These are phyloP conservation scores for Acrobasis consociella DNA, from an alignment of 2,888 invertebrate genomes.

Conservation along the genomic window DNA sequence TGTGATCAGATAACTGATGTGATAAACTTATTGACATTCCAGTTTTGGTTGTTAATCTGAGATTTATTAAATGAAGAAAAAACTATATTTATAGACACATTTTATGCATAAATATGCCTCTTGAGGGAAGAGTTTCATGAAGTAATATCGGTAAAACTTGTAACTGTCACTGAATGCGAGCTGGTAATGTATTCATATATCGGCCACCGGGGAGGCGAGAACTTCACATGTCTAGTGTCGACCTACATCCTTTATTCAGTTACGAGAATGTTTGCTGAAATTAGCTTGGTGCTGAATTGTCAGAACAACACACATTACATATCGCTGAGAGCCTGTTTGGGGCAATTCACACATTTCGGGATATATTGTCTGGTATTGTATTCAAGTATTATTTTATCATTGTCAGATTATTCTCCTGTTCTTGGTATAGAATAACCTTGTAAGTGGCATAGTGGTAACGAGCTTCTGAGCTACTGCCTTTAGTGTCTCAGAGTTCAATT, in stretches of 20 bases:
- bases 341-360: not conserved
- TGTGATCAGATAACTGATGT: too few relatives aligned
- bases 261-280: conserved; percentile 16
- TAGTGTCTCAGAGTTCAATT: too few relatives aligned
- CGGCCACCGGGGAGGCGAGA: conserved; percentile 22
- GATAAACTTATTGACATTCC: too few relatives aligned
- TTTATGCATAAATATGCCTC: not conserved
- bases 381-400: not conserved
- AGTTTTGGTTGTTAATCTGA: too few relatives aligned
- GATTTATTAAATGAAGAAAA: too few relatives aligned
- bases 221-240: conserved; percentile 19
- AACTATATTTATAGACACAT: not conserved
- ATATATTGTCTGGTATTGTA: not conserved
- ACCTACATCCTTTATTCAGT: conserved; percentile 23
- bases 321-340: not conserved
- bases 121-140: not conserved
- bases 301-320: conserved; percentile 30
- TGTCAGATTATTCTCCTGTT: not conserved
- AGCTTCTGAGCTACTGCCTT: too few relatives aligned
- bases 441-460: too few relatives aligned
- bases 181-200: conserved; percentile 22
- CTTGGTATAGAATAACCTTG: too few relatives aligned
- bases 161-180: conserved; percentile 1
- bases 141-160: not conserved
- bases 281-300: conserved; percentile 27